Evolutionary conservation across 2,888 invertebrate species (phyloP), one percentile per base, ranked within the genome.

Genomic region (Argyresthia goedartella): DNA sequence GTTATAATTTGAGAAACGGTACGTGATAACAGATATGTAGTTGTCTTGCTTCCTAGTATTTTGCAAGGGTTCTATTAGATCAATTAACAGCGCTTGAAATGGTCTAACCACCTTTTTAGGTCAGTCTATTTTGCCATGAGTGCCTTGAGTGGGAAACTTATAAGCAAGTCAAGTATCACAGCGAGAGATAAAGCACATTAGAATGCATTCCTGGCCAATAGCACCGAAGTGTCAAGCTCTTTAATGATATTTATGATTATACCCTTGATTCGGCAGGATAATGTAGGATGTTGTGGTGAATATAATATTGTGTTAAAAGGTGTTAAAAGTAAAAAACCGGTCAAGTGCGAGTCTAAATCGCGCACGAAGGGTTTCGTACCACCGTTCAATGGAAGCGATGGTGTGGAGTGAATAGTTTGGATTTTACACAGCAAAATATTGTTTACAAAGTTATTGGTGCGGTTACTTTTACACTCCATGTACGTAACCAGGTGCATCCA

Each of bases 81-180:
- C 59, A 50, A 13, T 52, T 42, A 44, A 56, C 49, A 50, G 55
- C 41, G 2, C 50, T 53, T 35, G 56, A 52, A 53, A 59, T 49
- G 50, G 59, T 52, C 33, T 52, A 46, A 4, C 55, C 39, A 34
- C 60, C 4, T 50, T 13, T 48, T 51, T 54, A 16, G 41, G 57
- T 51, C 36, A 42, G 39, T 33, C 58, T 57, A 52, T 56, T 53
- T 8, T 53, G 9, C 51, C 57, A 34, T 16, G 53, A 6, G 52
- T 59, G 15, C 8, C 49, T 36, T 48, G 55, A 46, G 36, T 54
- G n/a, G 53, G 52, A 2, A n/a, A 42, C 36, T 53, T 55, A 45
- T 54, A 51, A 3, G 56, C 49, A 11, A 52, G 43, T 52, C 48
- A 50, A 9, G 10, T 45, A 36, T 49, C 52, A 47, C 36, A 50